Evolutionary conservation across 1,140 invertebrate species (phyloP), one percentile per base, ranked within the genome.

Genomic region (Triops longicaudatus): DNA sequence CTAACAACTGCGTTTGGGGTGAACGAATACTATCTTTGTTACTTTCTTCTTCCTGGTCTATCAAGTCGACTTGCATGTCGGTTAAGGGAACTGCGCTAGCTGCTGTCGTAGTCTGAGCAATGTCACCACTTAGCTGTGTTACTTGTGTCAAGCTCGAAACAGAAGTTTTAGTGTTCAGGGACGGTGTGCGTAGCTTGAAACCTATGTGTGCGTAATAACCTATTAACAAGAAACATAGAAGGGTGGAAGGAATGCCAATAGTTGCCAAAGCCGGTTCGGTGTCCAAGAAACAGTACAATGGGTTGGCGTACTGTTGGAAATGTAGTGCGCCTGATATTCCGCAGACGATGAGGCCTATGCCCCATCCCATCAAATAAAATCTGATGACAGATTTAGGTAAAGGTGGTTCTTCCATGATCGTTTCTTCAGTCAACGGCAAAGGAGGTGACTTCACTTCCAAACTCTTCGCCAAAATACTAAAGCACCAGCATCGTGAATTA

Each of bases 321-420:
- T 95, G 95, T 1, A 96, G 93, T 9, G 95, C 94, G 0, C 92
- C 93, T 12, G 92, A 94, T 80, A 97, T 94, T 11, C 94, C 95
- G 82, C 93, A 95, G 0, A 97, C 90, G 37, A 96, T 93, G 71
- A 94, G 83, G 1, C 91, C 91, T 44, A 96, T 91, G 14, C 94
- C 95, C 92, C 93, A 97, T 1, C 94, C 94, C 2, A 95, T 91
- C n/a, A 97, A 85, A 83, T 97, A 96, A 73, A 96, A 88, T 1
- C 93, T 92, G 26, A 96, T 83, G 26, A 96, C 89, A 0, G 94
- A 93, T 82, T 95, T 93, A 41, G 85, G 85, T 79, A 91, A 88
- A 78, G 91, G 85, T 1, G 90, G 90, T 41, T 89, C 87, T 78
- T 91, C 90, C 0, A 86, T 86, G 0, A 88, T 88, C 7, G 90